Evolutionary conservation across 1,140 invertebrate species (phyloP), one percentile per base, ranked within the genome.

Genomic region (Chironomus tepperi): DNA sequence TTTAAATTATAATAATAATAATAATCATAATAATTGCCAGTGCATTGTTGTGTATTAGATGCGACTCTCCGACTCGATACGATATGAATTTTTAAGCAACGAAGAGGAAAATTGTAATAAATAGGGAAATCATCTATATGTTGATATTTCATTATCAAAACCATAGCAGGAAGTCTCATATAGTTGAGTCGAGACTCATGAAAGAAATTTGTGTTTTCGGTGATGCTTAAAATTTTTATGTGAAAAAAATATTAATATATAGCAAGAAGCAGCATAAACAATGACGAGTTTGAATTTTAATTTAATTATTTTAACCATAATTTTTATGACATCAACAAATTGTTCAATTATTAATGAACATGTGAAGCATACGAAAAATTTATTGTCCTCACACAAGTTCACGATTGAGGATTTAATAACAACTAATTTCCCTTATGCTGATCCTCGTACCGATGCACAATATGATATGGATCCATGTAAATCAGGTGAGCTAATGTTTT

Each of bases 381-480:
- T 34, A 34, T 57, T 12, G 47, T 15, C 65, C n/a, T 18, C n/a
- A 21, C 65, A 18, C 1, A 70, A 70, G 18, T 70, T 18, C 18
- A 18, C 65, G 1, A 70, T 70, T 10, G 65, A 70, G 16, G 65
- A 70, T 18, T 70, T 70, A 10, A 5, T 19, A 18, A 18, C 16
- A 19, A 70, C 18, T 7, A 70, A 15, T 18, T 70, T 19, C 18
- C 65, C 65, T 70, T 70, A 70, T 21, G 18, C 18, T 7, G 65
- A 70, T 19, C 65, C 65, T 10, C 65, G 65, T 3, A 18, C n/a
- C 0, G 18, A 70, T 21, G 9, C n/a, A 21, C 65, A 70, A 70
- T 21, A 19, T 70, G 16, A 70, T 21, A 70, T 70, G 65, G 65
- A 70, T 70, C 65, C 65, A 70, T 70, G 65, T 16, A 70, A 70